Evolutionary conservation across 2,113 vertebrate genomes (phyloP).

Genomic region (Calidris pygmaea): DNA sequence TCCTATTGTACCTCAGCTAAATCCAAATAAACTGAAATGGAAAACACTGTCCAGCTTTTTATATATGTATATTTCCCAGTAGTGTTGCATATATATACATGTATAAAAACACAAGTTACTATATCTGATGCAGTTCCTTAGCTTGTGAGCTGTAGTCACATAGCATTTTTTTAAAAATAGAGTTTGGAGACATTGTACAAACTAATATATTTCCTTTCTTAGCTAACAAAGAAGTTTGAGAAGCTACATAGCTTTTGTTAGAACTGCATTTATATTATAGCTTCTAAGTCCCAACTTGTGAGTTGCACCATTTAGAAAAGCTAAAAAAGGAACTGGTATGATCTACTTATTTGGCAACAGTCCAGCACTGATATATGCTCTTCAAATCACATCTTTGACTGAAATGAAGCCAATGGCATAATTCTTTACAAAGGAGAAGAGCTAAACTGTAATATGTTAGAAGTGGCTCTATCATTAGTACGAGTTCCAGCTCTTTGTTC

Average conservation of each 20-base stretch:
- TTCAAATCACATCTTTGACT: conserved; percentile 33
- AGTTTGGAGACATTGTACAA: not conserved
- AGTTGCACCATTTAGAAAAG: conserved; percentile 13
- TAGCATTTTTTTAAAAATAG: not conserved
- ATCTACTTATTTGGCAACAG: conserved; percentile 17
- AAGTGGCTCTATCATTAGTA: not conserved
- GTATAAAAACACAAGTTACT: not conserved
- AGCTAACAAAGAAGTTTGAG: conserved; percentile 9
- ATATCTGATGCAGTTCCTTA: not conserved
- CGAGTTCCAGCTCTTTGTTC: conserved; percentile 6
- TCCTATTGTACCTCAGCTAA: not conserved
- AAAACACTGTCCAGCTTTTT: not conserved
- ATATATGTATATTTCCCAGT: not conserved
- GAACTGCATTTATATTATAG: not conserved
- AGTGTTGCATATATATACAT: not conserved
- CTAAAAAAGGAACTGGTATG: conserved; percentile 10
- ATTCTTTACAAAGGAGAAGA: conserved; percentile 7
- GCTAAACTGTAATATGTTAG: not conserved
- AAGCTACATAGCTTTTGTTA: not conserved
- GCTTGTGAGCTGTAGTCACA: not conserved
- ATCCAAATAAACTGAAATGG: not conserved
- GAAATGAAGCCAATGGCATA: conserved; percentile 27
- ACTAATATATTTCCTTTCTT: not conserved
- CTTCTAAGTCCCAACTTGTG: conserved; percentile 22
- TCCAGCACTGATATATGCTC: conserved; percentile 23